phyloP scores from a whole-genome alignment of 2,888 invertebrate genomes.

The Lissocephala sabroskyi region DNA sequence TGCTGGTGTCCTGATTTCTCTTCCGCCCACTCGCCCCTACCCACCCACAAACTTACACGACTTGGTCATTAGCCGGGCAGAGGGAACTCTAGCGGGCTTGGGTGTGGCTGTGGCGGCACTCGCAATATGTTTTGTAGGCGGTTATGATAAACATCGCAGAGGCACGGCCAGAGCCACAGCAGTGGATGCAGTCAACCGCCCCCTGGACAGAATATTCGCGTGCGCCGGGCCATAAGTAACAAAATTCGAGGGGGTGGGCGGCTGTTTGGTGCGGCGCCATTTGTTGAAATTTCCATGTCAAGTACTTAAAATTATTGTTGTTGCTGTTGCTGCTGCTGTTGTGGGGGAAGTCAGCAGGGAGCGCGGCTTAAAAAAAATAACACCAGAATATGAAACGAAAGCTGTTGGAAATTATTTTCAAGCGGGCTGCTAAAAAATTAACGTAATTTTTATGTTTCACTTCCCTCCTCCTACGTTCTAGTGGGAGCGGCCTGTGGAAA shows the following conservation, averaged over 20 bases:
- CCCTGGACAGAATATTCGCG: constrained; percentile 35
- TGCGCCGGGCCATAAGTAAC: constrained; percentile 41
- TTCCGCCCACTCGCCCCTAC: constrained; percentile 12
- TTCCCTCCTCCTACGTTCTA: not conserved
- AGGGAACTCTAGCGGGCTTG: constrained; percentile 38
- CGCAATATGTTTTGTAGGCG: constrained; percentile 37
- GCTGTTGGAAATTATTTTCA: constrained; percentile 29
- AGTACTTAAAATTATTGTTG: constrained; percentile 43
- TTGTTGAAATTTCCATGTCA: constrained; percentile 42
- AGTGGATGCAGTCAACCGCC: constrained; percentile 10
- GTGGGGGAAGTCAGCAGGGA: constrained; percentile 37
- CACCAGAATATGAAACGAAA: constrained; percentile 13
- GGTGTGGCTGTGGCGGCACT: constrained; percentile 17
- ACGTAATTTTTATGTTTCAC: constrained; percentile 48
- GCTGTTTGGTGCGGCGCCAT: constrained; percentile 23
- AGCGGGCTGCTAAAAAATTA: constrained; percentile 45
- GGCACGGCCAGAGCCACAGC: not conserved
- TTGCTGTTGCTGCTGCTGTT: constrained; percentile 19
- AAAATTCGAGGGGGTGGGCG: constrained; percentile 23
- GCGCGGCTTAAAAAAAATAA: constrained; percentile 11
- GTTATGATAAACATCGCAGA: constrained; percentile 56
- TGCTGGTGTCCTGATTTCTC: constrained; percentile 53
- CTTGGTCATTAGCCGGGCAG: constrained; percentile 56
- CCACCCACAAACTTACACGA: constrained; percentile 51
- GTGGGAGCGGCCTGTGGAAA: not conserved